phyloP scores from a whole-genome alignment of 2,797 vertebrate genomes.

The Protonibea diacanthus region DNA sequence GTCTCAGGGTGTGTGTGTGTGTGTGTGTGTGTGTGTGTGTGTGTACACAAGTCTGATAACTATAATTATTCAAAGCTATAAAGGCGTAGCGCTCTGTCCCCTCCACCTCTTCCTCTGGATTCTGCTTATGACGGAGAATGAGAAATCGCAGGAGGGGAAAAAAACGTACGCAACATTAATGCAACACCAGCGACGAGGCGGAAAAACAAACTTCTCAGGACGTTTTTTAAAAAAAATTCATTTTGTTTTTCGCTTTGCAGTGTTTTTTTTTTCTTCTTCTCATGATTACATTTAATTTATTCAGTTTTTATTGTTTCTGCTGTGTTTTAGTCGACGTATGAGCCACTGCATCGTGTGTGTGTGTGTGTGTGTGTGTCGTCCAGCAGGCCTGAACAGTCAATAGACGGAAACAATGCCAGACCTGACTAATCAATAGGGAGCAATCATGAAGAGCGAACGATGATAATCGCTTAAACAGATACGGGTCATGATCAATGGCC shows the following conservation, averaged over 20 bases:
- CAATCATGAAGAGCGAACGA: slow-evolving; percentile 64
- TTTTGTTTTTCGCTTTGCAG: background rate
- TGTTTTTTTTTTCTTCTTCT: background rate
- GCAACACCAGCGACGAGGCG: slow-evolving; percentile 19
- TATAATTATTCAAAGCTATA: slow-evolving; percentile 54
- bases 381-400: slow-evolving; percentile 49
- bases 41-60: slow-evolving; percentile 30
- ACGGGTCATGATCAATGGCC: slow-evolving; percentile 62
- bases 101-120: background rate
- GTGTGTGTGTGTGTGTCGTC: slow-evolving; percentile 6
- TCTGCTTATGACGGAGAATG: slow-evolving; percentile 45
- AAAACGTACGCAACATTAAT: slow-evolving; percentile 30
- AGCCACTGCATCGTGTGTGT: background rate
- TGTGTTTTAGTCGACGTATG: no score
- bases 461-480: slow-evolving; percentile 71
- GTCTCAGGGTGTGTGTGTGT: slow-evolving; percentile 19
- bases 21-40: slow-evolving; percentile 25
- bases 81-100: slow-evolving; percentile 13
- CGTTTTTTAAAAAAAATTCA: background rate
- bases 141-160: slow-evolving; percentile 25
- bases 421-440: slow-evolving; percentile 68
- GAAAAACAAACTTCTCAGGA: background rate
- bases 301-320: background rate
- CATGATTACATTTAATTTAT: background rate
- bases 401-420: slow-evolving; percentile 66